A percentile compares a stretch with the other conserved stretches of the same genome.
These are phyloP conservation scores for Blastobasis lacticolella DNA, from an alignment of 2,888 invertebrate species.

Conservation along the genomic window DNA sequence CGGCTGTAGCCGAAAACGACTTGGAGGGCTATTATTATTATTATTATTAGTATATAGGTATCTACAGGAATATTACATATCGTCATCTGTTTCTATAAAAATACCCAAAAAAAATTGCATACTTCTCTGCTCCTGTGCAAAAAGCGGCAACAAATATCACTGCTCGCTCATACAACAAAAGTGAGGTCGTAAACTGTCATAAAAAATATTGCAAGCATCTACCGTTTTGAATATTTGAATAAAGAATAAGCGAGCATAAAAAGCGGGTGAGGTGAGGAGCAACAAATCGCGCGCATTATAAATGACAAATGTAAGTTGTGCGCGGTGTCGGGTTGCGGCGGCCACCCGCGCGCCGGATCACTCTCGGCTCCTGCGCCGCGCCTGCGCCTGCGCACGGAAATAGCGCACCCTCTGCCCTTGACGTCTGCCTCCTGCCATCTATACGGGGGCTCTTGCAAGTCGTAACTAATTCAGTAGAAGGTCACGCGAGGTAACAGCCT, in stretches of 20 bases:
- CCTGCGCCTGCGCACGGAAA: conserved; percentile 26
- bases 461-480: too few relatives aligned
- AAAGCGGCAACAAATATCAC: conserved; percentile 35
- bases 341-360: conserved; percentile 66
- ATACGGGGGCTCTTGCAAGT: neutral
- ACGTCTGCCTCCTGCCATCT: conserved; percentile 26
- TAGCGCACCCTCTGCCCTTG: conserved; percentile 59
- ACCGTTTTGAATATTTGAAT: conserved; percentile 56
- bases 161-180: conserved; percentile 32
- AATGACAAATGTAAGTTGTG: conserved; percentile 72
- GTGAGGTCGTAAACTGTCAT: conserved; percentile 49
- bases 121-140: conserved; percentile 10
- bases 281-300: conserved; percentile 74
- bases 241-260: conserved; percentile 65
- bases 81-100: too few relatives aligned
- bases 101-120: neutral
- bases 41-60: too few relatives aligned
- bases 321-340: conserved; percentile 60
- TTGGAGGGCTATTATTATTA: too few relatives aligned
- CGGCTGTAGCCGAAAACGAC: too few relatives aligned
- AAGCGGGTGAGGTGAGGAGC: conserved; percentile 55
- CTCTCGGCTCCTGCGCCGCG: conserved; percentile 60
- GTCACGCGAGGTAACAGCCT: too few relatives aligned
- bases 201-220: conserved; percentile 57
- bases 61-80: too few relatives aligned